A percentile compares a stretch with the other conserved stretches of the same genome.
phyloP scores from a whole-genome alignment of 2,797 vertebrate genomes.

The Alauda arvensis region DNA sequence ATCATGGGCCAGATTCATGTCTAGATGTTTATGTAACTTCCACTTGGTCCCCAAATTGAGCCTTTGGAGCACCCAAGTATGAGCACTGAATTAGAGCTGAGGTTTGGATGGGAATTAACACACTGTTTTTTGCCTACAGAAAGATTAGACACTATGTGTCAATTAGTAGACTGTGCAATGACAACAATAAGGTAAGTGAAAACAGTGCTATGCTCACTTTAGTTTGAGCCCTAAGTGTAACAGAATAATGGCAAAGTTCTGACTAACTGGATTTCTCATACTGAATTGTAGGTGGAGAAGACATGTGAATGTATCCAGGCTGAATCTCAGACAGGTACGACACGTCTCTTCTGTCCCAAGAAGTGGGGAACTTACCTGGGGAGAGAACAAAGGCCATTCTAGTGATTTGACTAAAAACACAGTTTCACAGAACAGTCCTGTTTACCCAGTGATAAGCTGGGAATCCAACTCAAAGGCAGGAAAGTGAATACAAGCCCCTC shows the following conservation, averaged over 20 bases:
- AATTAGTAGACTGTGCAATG: conserved; percentile 92
- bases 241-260: not conserved
- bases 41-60: not conserved
- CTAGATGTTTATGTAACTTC: not conserved
- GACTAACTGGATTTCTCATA: conserved; percentile 43
- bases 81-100: not conserved
- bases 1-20: not conserved
- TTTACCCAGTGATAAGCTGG: not conserved
- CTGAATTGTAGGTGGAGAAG: conserved; percentile 81
- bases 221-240: not conserved
- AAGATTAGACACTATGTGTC: conserved; percentile 99
- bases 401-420: not conserved
- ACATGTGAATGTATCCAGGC: conserved; percentile 86
- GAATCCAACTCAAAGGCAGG: not conserved
- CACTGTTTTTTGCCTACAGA: conserved; percentile 76
- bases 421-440: not conserved
- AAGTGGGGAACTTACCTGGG: not conserved
- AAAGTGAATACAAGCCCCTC: not conserved
- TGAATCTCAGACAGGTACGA: conserved; percentile 90
- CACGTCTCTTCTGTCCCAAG: not conserved
- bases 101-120: conserved; percentile 41
- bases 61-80: not conserved
- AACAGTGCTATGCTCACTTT: not conserved
- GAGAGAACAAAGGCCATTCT: not conserved
- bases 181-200: conserved; percentile 90